These are phyloP conservation scores for Sycobia sp. DNA, from an alignment of 1,140 invertebrate species.

Conservation along the genomic window DNA sequence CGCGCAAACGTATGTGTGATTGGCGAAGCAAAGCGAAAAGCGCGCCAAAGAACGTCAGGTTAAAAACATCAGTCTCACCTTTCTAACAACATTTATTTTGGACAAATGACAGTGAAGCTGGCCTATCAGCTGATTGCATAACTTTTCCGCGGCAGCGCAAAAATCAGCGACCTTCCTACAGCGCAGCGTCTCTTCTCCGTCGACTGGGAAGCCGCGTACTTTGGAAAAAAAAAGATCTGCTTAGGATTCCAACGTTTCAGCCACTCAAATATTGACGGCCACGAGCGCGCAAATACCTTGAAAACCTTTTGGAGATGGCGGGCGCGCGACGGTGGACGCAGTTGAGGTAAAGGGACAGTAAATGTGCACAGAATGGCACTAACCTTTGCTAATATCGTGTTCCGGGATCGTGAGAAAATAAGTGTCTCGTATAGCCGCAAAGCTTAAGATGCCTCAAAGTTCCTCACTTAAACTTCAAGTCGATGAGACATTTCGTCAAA, in stretches of 20 bases:
- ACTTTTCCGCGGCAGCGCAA: constrained; percentile 49
- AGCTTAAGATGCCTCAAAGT: constrained; percentile 30
- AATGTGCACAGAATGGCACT: constrained; percentile 36
- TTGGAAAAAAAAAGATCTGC: no score
- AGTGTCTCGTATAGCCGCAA: constrained; percentile 31
- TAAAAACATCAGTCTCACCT: constrained; percentile 30
- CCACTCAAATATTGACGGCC: no score
- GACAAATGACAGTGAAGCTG: constrained; percentile 54
- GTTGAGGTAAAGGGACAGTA: background rate
- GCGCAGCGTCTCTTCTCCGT: no score
- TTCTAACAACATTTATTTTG: constrained; percentile 55
- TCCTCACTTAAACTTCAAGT: constrained; percentile 40
- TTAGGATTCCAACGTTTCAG: no score
- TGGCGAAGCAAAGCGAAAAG: constrained; percentile 10
- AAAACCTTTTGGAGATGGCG: background rate
- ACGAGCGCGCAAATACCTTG: no score
- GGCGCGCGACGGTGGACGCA: background rate
- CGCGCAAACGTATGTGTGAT: background rate
- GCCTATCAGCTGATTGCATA: constrained; percentile 64
- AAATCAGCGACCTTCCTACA: constrained; percentile 13
- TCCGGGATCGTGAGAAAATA: constrained; percentile 57
- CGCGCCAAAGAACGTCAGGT: constrained; percentile 41
- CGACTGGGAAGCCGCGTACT: no score
- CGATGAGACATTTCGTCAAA: constrained; percentile 11
- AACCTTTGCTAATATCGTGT: constrained; percentile 62